phyloP scores from a whole-genome alignment of 2,113 vertebrate genomes.

The Eclectus roratus region DNA sequence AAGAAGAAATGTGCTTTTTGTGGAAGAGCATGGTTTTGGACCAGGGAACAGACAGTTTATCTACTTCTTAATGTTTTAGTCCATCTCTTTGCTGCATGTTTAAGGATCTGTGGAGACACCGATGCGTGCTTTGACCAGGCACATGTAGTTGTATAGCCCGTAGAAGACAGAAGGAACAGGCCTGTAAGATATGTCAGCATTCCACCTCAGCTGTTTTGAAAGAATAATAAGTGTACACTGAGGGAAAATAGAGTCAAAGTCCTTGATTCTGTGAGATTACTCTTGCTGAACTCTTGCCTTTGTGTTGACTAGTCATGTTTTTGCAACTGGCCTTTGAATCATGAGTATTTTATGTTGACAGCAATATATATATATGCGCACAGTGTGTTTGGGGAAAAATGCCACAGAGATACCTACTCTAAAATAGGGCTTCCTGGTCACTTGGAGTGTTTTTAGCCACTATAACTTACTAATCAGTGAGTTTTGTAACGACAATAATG shows the following conservation, averaged over 20 bases:
- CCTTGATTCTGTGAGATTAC: not conserved
- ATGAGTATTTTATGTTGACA: not conserved
- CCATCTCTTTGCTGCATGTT: not conserved
- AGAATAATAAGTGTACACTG: not conserved
- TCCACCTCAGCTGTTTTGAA: not conserved
- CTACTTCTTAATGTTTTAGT: not conserved
- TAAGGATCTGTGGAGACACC: not conserved
- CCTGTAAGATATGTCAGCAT: not conserved
- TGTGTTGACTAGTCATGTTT: not conserved
- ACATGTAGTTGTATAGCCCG: accelerated
- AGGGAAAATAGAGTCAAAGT: not conserved
- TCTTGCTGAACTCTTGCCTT: not conserved
- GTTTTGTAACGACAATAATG: not conserved
- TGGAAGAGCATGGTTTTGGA: not conserved
- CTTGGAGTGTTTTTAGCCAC: not conserved
- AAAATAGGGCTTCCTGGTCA: not conserved
- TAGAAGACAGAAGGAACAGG: not conserved
- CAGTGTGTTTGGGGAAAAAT: not conserved
- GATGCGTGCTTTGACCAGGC: accelerated
- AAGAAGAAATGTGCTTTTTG: not conserved
- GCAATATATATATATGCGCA: not conserved
- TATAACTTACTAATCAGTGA: not conserved
- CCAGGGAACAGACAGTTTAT: not conserved
- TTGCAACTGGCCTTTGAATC: not conserved
- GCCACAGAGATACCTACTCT: not conserved